These are phyloP conservation scores for Pomatorhinus ruficollis DNA, from an alignment of 2,113 vertebrate genomes.

Conservation along the genomic window DNA sequence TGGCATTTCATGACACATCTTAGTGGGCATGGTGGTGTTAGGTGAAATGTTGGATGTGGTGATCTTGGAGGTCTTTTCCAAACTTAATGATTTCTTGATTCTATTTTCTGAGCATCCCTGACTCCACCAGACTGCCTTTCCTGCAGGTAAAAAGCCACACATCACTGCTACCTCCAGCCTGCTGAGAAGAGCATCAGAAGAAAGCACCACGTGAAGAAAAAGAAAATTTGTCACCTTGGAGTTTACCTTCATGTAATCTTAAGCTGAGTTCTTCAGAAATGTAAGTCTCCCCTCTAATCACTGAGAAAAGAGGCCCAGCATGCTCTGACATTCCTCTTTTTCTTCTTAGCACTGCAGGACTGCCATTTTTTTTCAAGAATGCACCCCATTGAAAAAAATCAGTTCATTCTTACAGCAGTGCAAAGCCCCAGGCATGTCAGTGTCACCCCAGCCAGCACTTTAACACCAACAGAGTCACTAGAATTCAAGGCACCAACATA, in stretches of 20 bases:
- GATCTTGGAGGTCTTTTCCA: neutral
- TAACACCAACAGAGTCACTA: neutral
- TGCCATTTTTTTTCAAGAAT: neutral
- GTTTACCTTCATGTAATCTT: neutral
- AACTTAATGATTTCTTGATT: neutral
- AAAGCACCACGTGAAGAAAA: neutral
- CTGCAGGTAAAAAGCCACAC: neutral
- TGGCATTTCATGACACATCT: neutral
- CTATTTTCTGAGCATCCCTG: neutral
- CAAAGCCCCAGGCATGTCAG: neutral
- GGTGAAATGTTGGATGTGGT: neutral
- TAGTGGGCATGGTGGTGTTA: neutral
- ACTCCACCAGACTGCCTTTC: neutral
- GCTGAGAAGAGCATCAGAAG: neutral
- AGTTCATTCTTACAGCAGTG: neutral
- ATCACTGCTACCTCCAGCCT: neutral
- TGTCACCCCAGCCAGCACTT: neutral
- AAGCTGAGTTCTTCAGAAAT: neutral
- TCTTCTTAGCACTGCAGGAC: neutral
- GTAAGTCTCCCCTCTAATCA: neutral
- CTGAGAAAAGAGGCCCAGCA: neutral
- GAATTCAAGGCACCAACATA: neutral
- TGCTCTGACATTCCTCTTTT: neutral
- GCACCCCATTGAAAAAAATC: rapidly evolving
- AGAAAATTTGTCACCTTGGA: neutral